Evolutionary conservation across 2,797 vertebrate genomes (phyloP).

Genomic region (Labroides dimidiatus): DNA sequence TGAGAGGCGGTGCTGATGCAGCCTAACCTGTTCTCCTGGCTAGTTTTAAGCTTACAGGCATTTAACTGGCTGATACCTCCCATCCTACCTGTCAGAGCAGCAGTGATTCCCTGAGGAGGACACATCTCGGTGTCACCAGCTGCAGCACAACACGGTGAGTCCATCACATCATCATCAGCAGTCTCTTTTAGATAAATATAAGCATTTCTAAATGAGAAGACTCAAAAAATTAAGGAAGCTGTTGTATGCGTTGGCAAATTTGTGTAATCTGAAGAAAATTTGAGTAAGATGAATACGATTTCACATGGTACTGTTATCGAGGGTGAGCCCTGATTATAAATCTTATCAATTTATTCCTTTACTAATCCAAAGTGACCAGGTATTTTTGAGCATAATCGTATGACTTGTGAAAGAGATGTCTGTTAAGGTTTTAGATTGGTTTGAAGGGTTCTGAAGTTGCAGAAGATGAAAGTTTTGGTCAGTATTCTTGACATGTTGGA

Average conservation of each 20-base stretch:
- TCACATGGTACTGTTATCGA: too few species aligned
- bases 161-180: neutral
- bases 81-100: constrained; percentile 57
- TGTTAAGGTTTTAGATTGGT: neutral
- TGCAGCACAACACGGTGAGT: constrained; percentile 71
- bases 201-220: neutral
- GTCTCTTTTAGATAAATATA: neutral
- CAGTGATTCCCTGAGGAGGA: constrained; percentile 50
- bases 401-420: neutral
- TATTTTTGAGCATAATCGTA: neutral
- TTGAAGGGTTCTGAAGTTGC: neutral
- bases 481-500: neutral
- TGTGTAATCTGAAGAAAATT: neutral
- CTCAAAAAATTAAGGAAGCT: neutral
- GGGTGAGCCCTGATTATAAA: too few species aligned
- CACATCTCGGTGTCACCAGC: constrained; percentile 41
- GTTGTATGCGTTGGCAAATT: too few species aligned
- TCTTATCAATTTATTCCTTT: too few species aligned
- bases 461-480: neutral
- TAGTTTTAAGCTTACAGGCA: constrained; percentile 41
- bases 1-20: constrained; percentile 65
- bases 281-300: neutral
- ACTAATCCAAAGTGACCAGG: neutral
- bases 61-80: constrained; percentile 61
- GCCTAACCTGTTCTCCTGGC: constrained; percentile 81